A percentile compares a stretch with the other conserved stretches of the same genome.
Conservation (phyloP, 2,888 invertebrate genomes). For the Aphrophora alni region DNA sequence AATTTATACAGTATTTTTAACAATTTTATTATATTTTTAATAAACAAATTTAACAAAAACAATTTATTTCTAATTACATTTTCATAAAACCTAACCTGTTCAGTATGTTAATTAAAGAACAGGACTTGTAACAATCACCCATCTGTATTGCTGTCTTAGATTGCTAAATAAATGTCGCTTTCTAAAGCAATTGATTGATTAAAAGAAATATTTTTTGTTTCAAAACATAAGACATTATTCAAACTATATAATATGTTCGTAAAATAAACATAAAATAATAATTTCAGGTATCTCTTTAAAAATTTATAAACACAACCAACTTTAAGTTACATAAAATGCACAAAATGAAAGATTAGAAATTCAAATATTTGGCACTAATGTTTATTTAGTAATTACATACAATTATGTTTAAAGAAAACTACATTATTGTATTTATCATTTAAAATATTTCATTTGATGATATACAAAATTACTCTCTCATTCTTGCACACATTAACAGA, state of each 20-base stretch:
- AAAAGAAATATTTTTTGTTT: too few relatives aligned
- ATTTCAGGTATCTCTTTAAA: too few relatives aligned
- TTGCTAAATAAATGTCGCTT: too few relatives aligned
- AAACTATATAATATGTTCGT: too few relatives aligned
- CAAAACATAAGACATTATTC: too few relatives aligned
- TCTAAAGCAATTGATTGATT: too few relatives aligned
- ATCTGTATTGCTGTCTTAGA: too few relatives aligned
- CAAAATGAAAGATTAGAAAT: neutral
- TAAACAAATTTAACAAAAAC: neutral
- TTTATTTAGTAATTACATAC: neutral
- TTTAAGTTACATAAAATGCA: too few relatives aligned
- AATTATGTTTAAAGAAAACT: neutral
- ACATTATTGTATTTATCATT: neutral
- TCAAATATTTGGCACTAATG: neutral
- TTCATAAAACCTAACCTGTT: neutral
- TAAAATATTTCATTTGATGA: neutral
- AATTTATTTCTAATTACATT: neutral
- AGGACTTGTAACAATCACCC: too few relatives aligned
- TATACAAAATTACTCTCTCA: neutral
- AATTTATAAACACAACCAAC: too few relatives aligned
- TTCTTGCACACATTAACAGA: neutral
- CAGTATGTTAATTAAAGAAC: neutral
- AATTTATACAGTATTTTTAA: neutral
- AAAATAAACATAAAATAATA: too few relatives aligned
- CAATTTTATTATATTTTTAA: neutral